Evolutionary conservation across 2,888 invertebrate species (phyloP), one percentile per base, ranked within the genome.

Genomic region (Argyra leucocephala): DNA sequence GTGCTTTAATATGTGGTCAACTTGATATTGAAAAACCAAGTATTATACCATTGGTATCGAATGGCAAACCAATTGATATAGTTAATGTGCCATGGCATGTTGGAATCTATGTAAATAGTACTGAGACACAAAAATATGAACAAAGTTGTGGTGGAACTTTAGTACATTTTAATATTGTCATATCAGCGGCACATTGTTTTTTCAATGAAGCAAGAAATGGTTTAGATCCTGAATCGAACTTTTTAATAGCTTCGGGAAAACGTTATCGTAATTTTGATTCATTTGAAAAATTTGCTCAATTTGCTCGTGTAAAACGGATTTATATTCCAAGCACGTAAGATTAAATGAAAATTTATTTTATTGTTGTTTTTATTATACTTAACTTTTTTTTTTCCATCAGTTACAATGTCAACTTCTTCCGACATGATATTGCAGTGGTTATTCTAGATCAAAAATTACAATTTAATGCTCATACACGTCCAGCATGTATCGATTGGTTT

Each of bases 401-500:
- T 15, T 48, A 48, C 6, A 48, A 48, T 18, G 3, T 18, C 1
- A n/a, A 15, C 18, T 48, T 12, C 18, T 48, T 12, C 18, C 48
- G 48, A n/a, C 48, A 70, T 10, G 80, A 80, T 69, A 74, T 80
- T 63, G 78, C 78, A 0, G 64, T 79, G 3, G 26, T 80, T 12
- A 69, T 75, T n/a, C 66, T 78, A 23, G 68, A 70, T 57, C 68
- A 69, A 21, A 62, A 67, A 18, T 73, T 80, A 36, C 67, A 65
- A 12, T 72, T 76, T 57, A 73, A 75, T 3, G 67, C 69, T 57
- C 71, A 74, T 15, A 75, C 79, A 12, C 75, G 75, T 65, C 77
- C 78, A 21, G 74, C 79, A 12, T 80, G 80, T 68, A 69, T 75
- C 4, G 73, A 75, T 23, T 73, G 73, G 72, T 61, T 69, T 61